Percentiles rank a stretch among this genome's conserved stretches.
Evolutionary conservation across 2,888 invertebrate species (phyloP).

Genomic region (Coremacera marginata): DNA sequence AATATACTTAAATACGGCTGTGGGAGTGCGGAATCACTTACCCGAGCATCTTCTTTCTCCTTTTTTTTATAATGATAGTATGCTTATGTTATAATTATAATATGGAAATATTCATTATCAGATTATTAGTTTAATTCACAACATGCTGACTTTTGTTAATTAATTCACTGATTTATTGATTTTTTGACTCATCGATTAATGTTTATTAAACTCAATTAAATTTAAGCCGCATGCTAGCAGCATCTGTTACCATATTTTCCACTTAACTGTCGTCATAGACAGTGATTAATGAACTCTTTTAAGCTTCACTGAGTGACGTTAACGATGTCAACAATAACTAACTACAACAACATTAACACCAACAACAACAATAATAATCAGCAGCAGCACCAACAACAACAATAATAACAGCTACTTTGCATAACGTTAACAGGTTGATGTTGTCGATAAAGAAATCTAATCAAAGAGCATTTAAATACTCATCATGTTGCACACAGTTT

Average conservation of each 20-base stretch:
- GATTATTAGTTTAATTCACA: too few species aligned
- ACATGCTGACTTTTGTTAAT: too few species aligned
- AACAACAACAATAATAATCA: too few species aligned
- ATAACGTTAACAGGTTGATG: neutral
- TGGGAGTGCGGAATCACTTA: too few species aligned
- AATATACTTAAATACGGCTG: too few species aligned
- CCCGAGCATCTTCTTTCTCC: too few species aligned
- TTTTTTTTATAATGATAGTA: too few species aligned
- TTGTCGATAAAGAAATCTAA: conserved; percentile 16
- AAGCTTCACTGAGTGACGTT: neutral
- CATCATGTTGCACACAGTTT: neutral
- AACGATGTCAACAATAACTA: conserved; percentile 7
- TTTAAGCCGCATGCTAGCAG: neutral
- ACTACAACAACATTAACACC: neutral
- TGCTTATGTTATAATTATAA: too few species aligned
- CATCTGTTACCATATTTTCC: neutral
- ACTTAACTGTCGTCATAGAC: neutral
- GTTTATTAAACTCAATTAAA: neutral
- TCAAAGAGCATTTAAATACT: neutral
- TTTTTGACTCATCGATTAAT: neutral
- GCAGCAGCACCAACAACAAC: neutral
- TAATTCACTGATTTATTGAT: neutral
- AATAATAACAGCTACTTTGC: neutral
- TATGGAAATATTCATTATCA: too few species aligned
- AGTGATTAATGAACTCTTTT: conserved; percentile 11